Evolutionary conservation across 2,797 vertebrate genomes (phyloP).

Genomic region (Mus caroli): DNA sequence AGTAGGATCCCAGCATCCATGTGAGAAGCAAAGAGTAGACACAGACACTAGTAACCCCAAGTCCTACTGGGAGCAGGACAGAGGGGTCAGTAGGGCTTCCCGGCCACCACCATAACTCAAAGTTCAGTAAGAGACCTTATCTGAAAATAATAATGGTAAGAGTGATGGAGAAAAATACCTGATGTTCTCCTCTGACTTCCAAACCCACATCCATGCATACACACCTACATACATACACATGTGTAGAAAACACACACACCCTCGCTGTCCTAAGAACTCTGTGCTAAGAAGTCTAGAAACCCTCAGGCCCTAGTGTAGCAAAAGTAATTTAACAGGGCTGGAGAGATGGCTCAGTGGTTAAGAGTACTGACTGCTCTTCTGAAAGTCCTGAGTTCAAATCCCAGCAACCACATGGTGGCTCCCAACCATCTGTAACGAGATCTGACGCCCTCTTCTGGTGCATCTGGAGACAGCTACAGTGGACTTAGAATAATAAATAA

Average conservation of each 20-base stretch:
- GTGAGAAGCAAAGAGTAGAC: background rate
- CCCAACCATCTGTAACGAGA: too few relatives aligned
- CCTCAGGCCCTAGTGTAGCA: background rate
- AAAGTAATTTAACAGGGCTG: background rate
- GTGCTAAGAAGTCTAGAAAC: conserved; percentile 2
- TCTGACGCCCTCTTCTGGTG: too few relatives aligned
- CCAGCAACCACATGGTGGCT: too few relatives aligned
- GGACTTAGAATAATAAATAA: too few relatives aligned
- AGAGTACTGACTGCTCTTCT: too few relatives aligned
- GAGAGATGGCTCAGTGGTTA: too few relatives aligned
- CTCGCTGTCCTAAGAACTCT: background rate
- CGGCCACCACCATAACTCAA: background rate
- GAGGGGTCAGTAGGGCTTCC: background rate
- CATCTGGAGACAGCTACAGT: too few relatives aligned
- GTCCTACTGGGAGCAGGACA: background rate
- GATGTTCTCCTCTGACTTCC: background rate
- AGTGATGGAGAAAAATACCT: background rate
- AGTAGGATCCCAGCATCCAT: background rate
- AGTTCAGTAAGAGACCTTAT: background rate
- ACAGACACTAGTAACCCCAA: background rate
- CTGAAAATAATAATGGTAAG: background rate
- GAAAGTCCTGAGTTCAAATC: too few relatives aligned
- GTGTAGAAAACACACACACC: background rate
- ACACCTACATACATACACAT: background rate
- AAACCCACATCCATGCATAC: background rate